Evolutionary conservation across 1,140 invertebrate genomes (phyloP), one percentile per base, ranked within the genome.

Genomic region (Orius laevigatus): DNA sequence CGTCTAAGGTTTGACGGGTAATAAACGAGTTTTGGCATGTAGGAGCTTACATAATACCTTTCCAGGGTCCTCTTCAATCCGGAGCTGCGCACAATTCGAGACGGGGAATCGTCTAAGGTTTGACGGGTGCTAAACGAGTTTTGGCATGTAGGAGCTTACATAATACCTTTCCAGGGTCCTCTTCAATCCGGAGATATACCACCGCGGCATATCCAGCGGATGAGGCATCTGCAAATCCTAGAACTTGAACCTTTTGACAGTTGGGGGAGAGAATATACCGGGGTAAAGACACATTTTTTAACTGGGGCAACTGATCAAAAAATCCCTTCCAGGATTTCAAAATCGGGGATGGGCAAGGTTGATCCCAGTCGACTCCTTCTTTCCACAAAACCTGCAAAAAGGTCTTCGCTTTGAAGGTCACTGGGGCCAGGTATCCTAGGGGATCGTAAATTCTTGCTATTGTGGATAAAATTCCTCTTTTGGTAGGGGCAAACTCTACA

Each of bases 371-470:
- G 16, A 59, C 16, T 3, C 59, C 53, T 16, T 50, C n/a, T 38
- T 18, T 15, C 61, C 62, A 66, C 20, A 65, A 32, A 16, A 50
- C 35, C 49, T 67, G 64, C 44, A 70, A 56, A 6, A 69, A 48
- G 6, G 63, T 34, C 55, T 69, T 70, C 2, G 60, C 54, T 20
- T 45, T 51, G 1, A 59, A 55, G 4, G 56, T 54, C 4, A 63
- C 36, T 5, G 65, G 62, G n/a, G n/a, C n/a, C n/a, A n/a, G n/a
- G n/a, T n/a, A n/a, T n/a, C n/a, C n/a, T n/a, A n/a, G n/a, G n/a
- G 64, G 66, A 54, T 68, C 65, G 53, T 61, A 69, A 19, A 69
- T 51, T 14, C 57, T 58, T 9, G 53, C 50, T 2, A 64, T 59
- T 2, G 54, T 52, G 3, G 62, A 62, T 11, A 66, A 33, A 2